Percentiles rank a stretch among this genome's conserved stretches.
These are phyloP conservation scores for Cygnus olor DNA, from an alignment of 2,797 vertebrate genomes.

Conservation along the genomic window DNA sequence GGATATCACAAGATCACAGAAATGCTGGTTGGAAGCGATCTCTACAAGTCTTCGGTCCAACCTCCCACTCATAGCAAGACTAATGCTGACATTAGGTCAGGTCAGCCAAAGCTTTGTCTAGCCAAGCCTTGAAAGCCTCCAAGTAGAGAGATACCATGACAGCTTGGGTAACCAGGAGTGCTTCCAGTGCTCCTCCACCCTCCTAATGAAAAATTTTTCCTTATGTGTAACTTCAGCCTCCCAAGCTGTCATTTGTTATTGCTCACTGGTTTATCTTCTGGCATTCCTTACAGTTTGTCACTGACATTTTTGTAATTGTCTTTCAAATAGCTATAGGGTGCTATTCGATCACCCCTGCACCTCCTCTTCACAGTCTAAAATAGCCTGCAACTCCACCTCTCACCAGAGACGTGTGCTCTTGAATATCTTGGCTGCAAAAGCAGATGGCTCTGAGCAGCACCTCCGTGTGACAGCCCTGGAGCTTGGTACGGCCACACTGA, in stretches of 20 bases:
- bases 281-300: background rate
- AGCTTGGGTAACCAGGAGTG: conserved; percentile 21
- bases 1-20: conserved; percentile 62
- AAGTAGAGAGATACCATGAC: conserved; percentile 41
- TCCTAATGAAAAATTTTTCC: background rate
- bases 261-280: background rate
- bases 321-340: background rate
- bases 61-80: conserved; percentile 25
- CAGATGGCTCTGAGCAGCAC: background rate
- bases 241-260: conserved; percentile 11
- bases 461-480: background rate
- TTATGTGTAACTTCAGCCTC: conserved; percentile 22
- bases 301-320: background rate
- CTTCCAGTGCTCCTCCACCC: conserved; percentile 60
- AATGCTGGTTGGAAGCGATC: conserved; percentile 17
- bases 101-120: conserved; percentile 46
- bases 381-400: background rate
- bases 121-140: conserved; percentile 54
- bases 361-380: background rate
- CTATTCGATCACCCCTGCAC: background rate
- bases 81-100: conserved; percentile 15
- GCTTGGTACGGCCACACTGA: background rate
- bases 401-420: background rate
- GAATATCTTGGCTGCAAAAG: background rate
- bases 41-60: background rate